Evolutionary conservation across 92 coral and sea anemone genomes (phyloP), one percentile per base, ranked within the genome.

Genomic region (Epizoanthus scotinus): DNA sequence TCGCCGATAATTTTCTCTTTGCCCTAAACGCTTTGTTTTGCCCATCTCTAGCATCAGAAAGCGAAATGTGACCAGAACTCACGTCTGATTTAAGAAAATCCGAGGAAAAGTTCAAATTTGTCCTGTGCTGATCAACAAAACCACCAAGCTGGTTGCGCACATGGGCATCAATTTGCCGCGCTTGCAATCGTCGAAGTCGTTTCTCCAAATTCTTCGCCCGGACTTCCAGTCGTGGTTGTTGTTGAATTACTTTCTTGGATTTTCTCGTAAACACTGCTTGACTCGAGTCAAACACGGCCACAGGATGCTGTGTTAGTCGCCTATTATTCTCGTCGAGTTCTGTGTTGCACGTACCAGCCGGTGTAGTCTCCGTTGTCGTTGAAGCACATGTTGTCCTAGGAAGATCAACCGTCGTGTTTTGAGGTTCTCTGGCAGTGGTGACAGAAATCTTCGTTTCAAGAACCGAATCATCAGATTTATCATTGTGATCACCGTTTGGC

Each of bases 81-180:
- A 49, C 59, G 24, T 61, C 83, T 71, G 85, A 40, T 79, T 83
- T 84, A 71, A 83, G 70, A 28, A 58, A 54, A 83, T 77, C 71
- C 58, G 74, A 40, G 53, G 84, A 83, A 34, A 77, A 52, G 58
- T 81, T 81, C 56, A 60, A 55, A 59, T 81, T 89, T 77, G 71
- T 84, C 71, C 79, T 77, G n/a, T 81, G 86, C 27, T 85, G 89
- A 89, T 85, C 86, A 40, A 89, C 83, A 71, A 89, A 79, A 82
- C 87, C 92, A 84, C 85, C 89, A 87, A 93, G 89, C 86, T 96
- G 99, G 28, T 89, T 94, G 57, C 87, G 92, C 94, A 96, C 99
- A 91, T 96, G 99, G 92, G 93, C 90, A 80, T 90, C 95, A 66
- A 96, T 88, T 92, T 96, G 99, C 94, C 99, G 98, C 96, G 98